These are phyloP conservation scores for Andricus grossulariae DNA, from an alignment of 1,140 invertebrate genomes.

Conservation along the genomic window DNA sequence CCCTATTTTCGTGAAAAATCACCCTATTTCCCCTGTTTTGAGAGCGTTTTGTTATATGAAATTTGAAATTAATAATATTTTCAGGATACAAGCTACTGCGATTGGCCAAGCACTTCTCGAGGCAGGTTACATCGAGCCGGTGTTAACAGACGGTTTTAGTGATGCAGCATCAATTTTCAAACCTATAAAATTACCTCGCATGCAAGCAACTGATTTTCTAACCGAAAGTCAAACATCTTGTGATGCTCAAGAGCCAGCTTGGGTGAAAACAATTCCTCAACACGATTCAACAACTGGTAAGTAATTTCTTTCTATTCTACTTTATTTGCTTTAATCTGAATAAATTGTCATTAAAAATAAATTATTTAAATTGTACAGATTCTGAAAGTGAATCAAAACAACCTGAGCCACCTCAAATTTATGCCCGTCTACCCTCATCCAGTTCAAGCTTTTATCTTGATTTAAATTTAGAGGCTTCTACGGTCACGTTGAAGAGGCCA, in stretches of 20 bases:
- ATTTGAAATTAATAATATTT: constrained; percentile 47
- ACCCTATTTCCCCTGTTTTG: no score
- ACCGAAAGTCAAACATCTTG: constrained; percentile 66
- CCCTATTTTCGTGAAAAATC: no score
- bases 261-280: constrained; percentile 83
- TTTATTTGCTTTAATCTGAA: background rate
- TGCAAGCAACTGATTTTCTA: constrained; percentile 72
- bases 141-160: constrained; percentile 77
- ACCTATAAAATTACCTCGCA: constrained; percentile 69
- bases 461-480: constrained; percentile 81
- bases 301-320: constrained; percentile 28
- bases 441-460: constrained; percentile 82
- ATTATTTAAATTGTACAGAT: constrained; percentile 63
- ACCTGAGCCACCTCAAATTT: constrained; percentile 52
- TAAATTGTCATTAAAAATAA: no score
- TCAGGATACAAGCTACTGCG: constrained; percentile 85
- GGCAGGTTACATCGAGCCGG: constrained; percentile 85
- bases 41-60: no score
- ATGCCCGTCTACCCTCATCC: constrained; percentile 75
- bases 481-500: constrained; percentile 79
- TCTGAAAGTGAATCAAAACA: constrained; percentile 76
- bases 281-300: constrained; percentile 77
- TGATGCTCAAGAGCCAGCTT: constrained; percentile 81
- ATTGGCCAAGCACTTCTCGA: constrained; percentile 90
- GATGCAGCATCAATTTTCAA: constrained; percentile 77